phyloP scores from a whole-genome alignment of 2,888 invertebrate genomes.

The Schizaphis graminum region DNA sequence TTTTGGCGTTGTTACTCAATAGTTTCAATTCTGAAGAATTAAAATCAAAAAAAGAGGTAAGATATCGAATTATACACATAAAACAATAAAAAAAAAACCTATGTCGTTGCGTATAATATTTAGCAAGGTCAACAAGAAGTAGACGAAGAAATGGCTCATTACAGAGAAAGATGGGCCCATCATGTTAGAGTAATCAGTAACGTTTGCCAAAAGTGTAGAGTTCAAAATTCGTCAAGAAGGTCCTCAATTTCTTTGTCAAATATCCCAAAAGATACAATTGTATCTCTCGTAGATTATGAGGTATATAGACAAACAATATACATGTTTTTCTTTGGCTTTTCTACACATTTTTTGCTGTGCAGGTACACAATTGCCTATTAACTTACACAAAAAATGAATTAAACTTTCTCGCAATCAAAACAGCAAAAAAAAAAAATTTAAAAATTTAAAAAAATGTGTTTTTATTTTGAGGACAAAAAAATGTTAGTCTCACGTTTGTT shows the following conservation, averaged over 20 bases:
- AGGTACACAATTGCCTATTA: slow-evolving; percentile 23
- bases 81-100: slow-evolving; percentile 18
- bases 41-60: slow-evolving; percentile 91
- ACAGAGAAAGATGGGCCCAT: slow-evolving; percentile 69
- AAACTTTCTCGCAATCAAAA: not conserved
- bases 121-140: slow-evolving; percentile 67
- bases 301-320: slow-evolving; percentile 47
- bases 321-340: slow-evolving; percentile 58
- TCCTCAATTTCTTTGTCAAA: slow-evolving; percentile 55
- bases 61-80: slow-evolving; percentile 38
- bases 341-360: slow-evolving; percentile 58
- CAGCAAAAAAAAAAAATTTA: not conserved
- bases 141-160: slow-evolving; percentile 69
- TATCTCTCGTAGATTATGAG: slow-evolving; percentile 57
- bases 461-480: not conserved
- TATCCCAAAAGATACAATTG: slow-evolving; percentile 61
- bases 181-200: slow-evolving; percentile 68
- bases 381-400: not conserved
- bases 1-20: slow-evolving; percentile 97
- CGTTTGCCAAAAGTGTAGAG: slow-evolving; percentile 68
- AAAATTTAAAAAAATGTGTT: not conserved
- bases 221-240: slow-evolving; percentile 46
- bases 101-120: slow-evolving; percentile 49
- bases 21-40: slow-evolving; percentile 96
- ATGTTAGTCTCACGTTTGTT: not conserved